Evolutionary conservation across 2,888 invertebrate species (phyloP), one percentile per base, ranked within the genome.

Genomic region (Biston betularia): DNA sequence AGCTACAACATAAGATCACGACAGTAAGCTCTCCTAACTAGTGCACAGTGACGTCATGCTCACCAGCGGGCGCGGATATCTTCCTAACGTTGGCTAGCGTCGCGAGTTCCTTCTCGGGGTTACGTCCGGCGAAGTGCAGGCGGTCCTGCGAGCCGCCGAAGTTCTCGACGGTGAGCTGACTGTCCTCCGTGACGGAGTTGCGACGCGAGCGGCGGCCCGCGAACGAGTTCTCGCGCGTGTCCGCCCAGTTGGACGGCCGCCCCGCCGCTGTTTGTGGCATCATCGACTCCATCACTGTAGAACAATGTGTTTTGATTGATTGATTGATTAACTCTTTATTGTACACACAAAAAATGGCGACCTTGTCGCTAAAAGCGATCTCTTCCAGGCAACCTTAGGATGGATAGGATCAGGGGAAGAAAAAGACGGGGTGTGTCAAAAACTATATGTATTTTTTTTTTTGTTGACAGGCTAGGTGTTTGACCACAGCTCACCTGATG

Each of bases 101-200:
- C 1, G 94, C 94, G 1, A 94, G 89, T 79, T 97, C 97, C 89
- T 97, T 97, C 88, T 98, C 98, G 0, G 97, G 97, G 89, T 97
- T 97, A 67, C 96, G 94, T 0, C 97, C 97, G 52, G 97, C 96
- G 85, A 97, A 97, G 91, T 97, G 97, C 76, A 98, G 88, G 78
- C 98, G 96, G 88, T 98, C 98, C 93, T 98, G 98, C 74, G 97
- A 97, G 65, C 98, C 98, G 54, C 98, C 98, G 88, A 98, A 98
- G 92, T 98, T 98, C 92, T 98, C 98, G 63, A 98, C 97, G 0
- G 98, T 98, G 75, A 98, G 94, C 87, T 98, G 97, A 42, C 97
- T 97, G 85, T 98, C 98, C 84, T 98, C 98, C 0, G 91, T 83
- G 57, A 97, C 94, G 74, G 98, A 98, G 83, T 97, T 97, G 71